Conservation (phyloP, 2,888 invertebrate genomes). For the Tricholauxania praeusta region DNA sequence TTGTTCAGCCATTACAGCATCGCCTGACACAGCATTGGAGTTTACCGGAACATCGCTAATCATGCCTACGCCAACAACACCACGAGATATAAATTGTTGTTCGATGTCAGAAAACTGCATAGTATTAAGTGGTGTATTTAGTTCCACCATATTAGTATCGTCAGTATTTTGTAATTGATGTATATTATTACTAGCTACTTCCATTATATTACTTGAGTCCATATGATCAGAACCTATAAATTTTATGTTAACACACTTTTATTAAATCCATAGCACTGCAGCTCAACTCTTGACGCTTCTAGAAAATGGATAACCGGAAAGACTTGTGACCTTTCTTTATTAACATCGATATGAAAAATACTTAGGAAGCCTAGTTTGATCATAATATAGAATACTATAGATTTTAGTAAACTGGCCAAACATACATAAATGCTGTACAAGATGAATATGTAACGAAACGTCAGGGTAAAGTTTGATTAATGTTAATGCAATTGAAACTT, state of each 20-base stretch:
- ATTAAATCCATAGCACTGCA: background rate
- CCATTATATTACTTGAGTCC: slow-evolving; percentile 60
- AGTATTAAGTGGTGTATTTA: slow-evolving; percentile 60
- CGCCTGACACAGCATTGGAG: slow-evolving; percentile 21
- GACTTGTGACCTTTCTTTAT: too few relatives aligned
- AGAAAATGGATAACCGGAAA: too few relatives aligned
- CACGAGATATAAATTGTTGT: slow-evolving; percentile 56
- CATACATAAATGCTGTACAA: too few relatives aligned
- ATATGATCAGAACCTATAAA: slow-evolving; percentile 56
- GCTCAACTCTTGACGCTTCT: too few relatives aligned
- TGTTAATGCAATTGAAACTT: too few relatives aligned
- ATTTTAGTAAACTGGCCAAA: too few relatives aligned
- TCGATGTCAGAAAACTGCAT: slow-evolving; percentile 60
- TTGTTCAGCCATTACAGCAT: slow-evolving; percentile 23
- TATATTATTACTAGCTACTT: slow-evolving; percentile 22
- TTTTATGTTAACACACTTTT: background rate
- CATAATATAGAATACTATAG: too few relatives aligned
- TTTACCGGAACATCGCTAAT: slow-evolving; percentile 6
- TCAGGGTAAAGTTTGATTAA: too few relatives aligned
- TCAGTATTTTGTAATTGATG: slow-evolving; percentile 43
- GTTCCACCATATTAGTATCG: slow-evolving; percentile 64
- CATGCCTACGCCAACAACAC: slow-evolving; percentile 36
- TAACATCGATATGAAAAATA: too few relatives aligned
- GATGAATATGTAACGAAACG: too few relatives aligned
- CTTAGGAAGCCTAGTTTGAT: too few relatives aligned